phyloP scores from a whole-genome alignment of 1,140 invertebrate genomes.

The Drosophila orosa region DNA sequence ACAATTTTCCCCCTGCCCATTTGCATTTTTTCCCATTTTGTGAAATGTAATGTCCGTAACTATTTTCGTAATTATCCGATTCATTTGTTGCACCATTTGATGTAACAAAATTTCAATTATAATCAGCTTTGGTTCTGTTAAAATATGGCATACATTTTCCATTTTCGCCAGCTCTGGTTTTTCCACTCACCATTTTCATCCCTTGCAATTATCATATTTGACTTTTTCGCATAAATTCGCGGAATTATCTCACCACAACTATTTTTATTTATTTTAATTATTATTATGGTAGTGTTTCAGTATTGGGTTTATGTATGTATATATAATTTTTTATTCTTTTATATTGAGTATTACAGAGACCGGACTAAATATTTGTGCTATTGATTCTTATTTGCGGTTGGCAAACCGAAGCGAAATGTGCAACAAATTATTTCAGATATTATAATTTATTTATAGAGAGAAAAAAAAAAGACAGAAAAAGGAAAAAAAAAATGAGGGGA shows the following conservation, averaged over 20 bases:
- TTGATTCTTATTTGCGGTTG: slow-evolving; percentile 42
- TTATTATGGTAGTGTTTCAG: slow-evolving; percentile 38
- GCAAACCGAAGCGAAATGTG: slow-evolving; percentile 44
- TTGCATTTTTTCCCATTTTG: slow-evolving; percentile 19
- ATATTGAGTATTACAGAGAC: slow-evolving; percentile 22
- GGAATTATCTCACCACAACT: slow-evolving; percentile 45
- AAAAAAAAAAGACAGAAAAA: not conserved
- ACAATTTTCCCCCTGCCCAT: not conserved
- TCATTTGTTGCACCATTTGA: slow-evolving; percentile 29
- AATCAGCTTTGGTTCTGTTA: slow-evolving; percentile 33
- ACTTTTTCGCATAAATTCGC: slow-evolving; percentile 47
- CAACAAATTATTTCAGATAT: slow-evolving; percentile 51
- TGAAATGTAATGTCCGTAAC: slow-evolving; percentile 10
- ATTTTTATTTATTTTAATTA: slow-evolving; percentile 44
- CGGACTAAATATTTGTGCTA: slow-evolving; percentile 41
- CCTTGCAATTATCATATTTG: slow-evolving; percentile 53
- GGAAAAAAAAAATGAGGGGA: slow-evolving; percentile 16
- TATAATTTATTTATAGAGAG: slow-evolving; percentile 31
- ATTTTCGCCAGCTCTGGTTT: slow-evolving; percentile 6
- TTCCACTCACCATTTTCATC: not conserved
- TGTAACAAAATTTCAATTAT: slow-evolving; percentile 50
- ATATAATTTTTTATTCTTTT: slow-evolving; percentile 1
- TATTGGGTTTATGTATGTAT: slow-evolving; percentile 3
- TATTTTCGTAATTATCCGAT: slow-evolving; percentile 36
- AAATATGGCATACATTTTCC: slow-evolving; percentile 50